A percentile compares a stretch with the other conserved stretches of the same genome.
These are phyloP conservation scores for Cecropterus lyciades DNA, from an alignment of 1,140 invertebrate species.

Conservation along the genomic window DNA sequence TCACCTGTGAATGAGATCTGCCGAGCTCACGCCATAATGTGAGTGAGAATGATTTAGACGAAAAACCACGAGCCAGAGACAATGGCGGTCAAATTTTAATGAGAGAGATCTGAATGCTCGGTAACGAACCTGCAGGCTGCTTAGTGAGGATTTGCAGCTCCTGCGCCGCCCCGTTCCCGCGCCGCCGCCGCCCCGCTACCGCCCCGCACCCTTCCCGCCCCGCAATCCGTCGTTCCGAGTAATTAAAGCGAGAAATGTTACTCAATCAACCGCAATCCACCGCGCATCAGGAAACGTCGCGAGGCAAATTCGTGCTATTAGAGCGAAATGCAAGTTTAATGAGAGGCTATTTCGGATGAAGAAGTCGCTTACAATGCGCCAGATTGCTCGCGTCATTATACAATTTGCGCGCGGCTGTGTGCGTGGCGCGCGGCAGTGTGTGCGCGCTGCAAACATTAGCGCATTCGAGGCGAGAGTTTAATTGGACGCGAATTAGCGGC, in stretches of 20 bases:
- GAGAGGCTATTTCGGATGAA: slow-evolving; percentile 34
- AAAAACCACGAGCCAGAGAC: slow-evolving; percentile 22
- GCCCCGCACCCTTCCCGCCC: neutral
- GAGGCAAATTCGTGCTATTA: slow-evolving; percentile 35
- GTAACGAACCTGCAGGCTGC: slow-evolving; percentile 23
- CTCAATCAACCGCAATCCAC: slow-evolving; percentile 33
- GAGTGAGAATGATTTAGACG: slow-evolving; percentile 26
- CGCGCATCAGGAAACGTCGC: slow-evolving; percentile 34
- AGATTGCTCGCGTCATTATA: slow-evolving; percentile 30
- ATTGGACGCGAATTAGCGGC: slow-evolving; percentile 60
- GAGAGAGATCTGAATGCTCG: slow-evolving; percentile 18
- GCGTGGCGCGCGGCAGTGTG: slow-evolving; percentile 8
- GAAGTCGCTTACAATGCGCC: slow-evolving; percentile 31
- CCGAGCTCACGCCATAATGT: slow-evolving; percentile 3
- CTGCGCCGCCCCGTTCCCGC: neutral
- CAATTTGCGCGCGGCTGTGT: slow-evolving; percentile 19
- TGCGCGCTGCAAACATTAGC: slow-evolving; percentile 45
- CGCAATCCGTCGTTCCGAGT: slow-evolving; percentile 7
- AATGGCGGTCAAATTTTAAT: slow-evolving; percentile 35
- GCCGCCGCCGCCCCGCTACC: neutral
- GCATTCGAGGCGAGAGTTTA: slow-evolving; percentile 52
- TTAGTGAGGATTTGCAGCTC: slow-evolving; percentile 29
- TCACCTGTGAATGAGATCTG: slow-evolving; percentile 29
- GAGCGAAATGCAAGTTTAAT: slow-evolving; percentile 36
- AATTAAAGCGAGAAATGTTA: slow-evolving; percentile 37